Conservation (phyloP, 30 jellyfish, hydroid and myxozoan genomes). For the Hydra vulgaris region DNA sequence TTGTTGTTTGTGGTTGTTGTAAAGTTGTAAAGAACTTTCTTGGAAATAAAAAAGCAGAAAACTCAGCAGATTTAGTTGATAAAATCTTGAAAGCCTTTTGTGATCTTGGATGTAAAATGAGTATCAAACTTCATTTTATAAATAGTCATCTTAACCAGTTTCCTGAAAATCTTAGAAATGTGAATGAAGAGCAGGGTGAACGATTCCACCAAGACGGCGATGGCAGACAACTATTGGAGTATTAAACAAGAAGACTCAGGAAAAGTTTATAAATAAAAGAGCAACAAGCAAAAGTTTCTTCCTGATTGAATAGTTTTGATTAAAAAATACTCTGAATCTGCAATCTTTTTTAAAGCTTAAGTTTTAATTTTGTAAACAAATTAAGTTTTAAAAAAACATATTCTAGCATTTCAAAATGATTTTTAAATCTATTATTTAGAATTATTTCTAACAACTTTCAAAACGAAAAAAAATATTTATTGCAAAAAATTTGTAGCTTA, state of each 20-base stretch:
- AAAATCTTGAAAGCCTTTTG: background rate
- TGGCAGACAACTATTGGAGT: background rate
- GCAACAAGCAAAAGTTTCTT: no score
- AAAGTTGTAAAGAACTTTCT: background rate
- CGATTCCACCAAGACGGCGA: background rate
- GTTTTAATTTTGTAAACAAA: background rate
- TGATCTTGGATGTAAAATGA: background rate
- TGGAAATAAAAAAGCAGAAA: background rate
- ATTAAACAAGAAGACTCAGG: background rate
- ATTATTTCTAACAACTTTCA: background rate
- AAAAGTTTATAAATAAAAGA: no score
- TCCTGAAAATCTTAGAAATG: background rate
- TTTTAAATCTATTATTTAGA: background rate
- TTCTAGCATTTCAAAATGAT: background rate
- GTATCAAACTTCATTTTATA: background rate
- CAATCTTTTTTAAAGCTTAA: background rate
- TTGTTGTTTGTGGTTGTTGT: background rate
- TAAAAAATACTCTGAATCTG: background rate
- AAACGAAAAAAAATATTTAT: background rate
- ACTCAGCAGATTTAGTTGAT: background rate
- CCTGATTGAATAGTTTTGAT: no score
- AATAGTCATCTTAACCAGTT: background rate
- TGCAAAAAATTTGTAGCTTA: background rate
- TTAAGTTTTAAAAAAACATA: no score
- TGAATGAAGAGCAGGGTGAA: background rate